These are phyloP conservation scores for Petrophora chlorosata DNA, from an alignment of 2,888 invertebrate genomes.

Conservation along the genomic window DNA sequence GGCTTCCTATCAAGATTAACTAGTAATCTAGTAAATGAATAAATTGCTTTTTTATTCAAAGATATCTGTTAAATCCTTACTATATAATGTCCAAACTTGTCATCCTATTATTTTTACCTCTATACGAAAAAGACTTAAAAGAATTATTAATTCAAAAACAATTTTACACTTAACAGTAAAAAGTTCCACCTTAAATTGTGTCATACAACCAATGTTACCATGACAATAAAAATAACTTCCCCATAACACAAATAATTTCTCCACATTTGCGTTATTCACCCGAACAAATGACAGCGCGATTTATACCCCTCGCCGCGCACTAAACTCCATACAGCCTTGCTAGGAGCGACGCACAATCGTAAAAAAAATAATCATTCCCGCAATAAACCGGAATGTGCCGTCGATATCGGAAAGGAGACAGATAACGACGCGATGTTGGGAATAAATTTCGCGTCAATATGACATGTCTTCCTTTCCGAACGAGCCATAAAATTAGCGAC, in stretches of 20 bases:
- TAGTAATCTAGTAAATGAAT: no score
- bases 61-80: no score
- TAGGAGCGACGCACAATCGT: conserved; percentile 29
- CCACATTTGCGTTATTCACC: conserved; percentile 16
- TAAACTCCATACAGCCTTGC: conserved; percentile 14
- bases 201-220: no score
- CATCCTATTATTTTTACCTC: no score
- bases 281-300: conserved; percentile 5
- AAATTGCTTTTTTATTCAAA: no score
- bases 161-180: no score
- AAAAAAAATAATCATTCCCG: conserved; percentile 38
- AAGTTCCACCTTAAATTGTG: no score
- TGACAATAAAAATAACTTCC: no score
- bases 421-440: conserved; percentile 29
- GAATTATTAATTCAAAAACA: conserved; percentile 9
- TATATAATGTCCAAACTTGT: no score
- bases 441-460: conserved; percentile 30
- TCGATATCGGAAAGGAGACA: conserved; percentile 23
- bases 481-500: conserved; percentile 16
- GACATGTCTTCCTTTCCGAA: conserved; percentile 18
- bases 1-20: no score
- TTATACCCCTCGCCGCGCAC: conserved; percentile 12
- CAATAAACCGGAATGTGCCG: conserved; percentile 33
- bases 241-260: no score
- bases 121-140: no score